Conservation (phyloP, 1,140 invertebrate species). For the Trissolcus basalis region DNA sequence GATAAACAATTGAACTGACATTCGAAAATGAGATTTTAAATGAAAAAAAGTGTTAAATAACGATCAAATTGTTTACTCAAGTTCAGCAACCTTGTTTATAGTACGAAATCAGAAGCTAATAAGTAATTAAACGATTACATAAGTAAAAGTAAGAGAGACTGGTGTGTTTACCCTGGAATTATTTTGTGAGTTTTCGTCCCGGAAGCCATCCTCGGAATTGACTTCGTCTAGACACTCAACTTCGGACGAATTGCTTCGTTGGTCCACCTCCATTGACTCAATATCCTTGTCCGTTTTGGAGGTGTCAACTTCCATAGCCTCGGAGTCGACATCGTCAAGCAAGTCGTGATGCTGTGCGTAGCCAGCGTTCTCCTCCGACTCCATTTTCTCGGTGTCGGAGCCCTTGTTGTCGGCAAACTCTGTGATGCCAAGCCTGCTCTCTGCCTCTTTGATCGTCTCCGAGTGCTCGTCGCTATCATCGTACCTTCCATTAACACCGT, state of each 20-base stretch:
- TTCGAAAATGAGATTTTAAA: too few species aligned
- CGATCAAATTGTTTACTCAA: too few species aligned
- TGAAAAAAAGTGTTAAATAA: too few species aligned
- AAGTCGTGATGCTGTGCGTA: constrained; percentile 43
- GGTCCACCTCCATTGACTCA: constrained; percentile 71
- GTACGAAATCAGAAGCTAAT: too few species aligned
- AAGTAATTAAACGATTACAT: too few species aligned
- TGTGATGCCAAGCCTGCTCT: constrained; percentile 46
- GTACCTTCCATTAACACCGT: constrained; percentile 71
- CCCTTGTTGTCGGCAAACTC: constrained; percentile 48
- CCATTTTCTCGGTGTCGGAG: constrained; percentile 63
- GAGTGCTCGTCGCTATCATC: constrained; percentile 68
- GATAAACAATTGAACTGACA: too few species aligned
- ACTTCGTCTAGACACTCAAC: constrained; percentile 72
- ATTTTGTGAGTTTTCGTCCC: constrained; percentile 59
- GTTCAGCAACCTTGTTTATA: too few species aligned
- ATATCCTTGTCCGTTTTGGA: constrained; percentile 44
- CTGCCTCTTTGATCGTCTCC: constrained; percentile 53
- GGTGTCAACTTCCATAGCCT: constrained; percentile 52
- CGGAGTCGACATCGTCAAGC: constrained; percentile 39
- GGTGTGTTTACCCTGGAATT: constrained; percentile 27
- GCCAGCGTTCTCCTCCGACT: constrained; percentile 47
- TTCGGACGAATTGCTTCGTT: constrained; percentile 69
- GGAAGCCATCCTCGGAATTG: constrained; percentile 66
- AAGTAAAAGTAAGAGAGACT: too few species aligned